Conservation (phyloP, 2,797 vertebrate genomes). For the Anisognathus igniventris region DNA sequence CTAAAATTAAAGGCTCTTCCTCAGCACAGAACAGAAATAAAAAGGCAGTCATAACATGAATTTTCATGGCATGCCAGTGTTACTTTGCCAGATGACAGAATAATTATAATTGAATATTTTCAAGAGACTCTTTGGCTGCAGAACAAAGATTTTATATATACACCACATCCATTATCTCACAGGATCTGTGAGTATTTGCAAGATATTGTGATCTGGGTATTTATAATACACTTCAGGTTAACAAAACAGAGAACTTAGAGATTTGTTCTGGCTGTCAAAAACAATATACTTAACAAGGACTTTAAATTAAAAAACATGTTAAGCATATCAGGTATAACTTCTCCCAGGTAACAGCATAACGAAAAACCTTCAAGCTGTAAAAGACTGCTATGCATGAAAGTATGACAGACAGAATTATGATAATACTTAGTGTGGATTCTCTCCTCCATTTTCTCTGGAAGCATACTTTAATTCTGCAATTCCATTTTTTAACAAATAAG, state of each 20-base stretch:
- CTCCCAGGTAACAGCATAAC: not conserved
- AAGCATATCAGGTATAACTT: not conserved
- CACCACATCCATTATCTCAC: not conserved
- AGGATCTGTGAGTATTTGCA: not conserved
- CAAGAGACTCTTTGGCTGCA: not conserved
- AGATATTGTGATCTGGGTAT: not conserved
- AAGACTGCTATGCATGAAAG: not conserved
- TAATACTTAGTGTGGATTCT: not conserved
- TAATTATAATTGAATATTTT: not conserved
- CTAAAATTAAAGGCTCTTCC: not conserved
- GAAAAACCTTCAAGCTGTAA: not conserved
- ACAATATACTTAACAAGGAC: not conserved
- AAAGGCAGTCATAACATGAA: not conserved
- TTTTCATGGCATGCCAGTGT: not conserved
- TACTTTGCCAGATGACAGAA: not conserved
- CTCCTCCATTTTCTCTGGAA: not conserved
- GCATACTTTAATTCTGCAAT: not conserved
- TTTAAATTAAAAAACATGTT: not conserved
- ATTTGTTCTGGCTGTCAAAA: not conserved
- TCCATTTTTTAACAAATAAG: not conserved
- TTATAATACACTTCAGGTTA: not conserved
- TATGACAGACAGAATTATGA: not conserved
- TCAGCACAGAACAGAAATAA: not conserved
- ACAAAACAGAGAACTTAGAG: not conserved
- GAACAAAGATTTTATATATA: not conserved